phyloP scores from a whole-genome alignment of 1,140 invertebrate species.

The Scaptomyza hsui region DNA sequence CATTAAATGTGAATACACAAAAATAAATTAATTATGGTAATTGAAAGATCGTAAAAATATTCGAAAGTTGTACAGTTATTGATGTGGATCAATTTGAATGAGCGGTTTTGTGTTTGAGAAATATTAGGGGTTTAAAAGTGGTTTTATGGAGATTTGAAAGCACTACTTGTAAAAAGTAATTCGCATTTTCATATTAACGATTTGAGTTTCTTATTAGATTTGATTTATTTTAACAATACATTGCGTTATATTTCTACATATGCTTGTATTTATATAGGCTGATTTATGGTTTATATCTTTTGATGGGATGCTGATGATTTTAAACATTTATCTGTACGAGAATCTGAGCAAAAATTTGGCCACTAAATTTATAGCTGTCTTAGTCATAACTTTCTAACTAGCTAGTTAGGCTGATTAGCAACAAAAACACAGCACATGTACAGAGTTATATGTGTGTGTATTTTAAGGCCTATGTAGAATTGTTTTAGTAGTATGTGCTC shows the following conservation, averaged over 20 bases:
- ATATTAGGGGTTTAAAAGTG: too few species aligned
- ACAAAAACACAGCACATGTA: not conserved
- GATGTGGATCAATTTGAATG: too few species aligned
- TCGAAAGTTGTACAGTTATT: not conserved
- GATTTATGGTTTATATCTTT: constrained; percentile 7
- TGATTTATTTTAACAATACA: constrained; percentile 8
- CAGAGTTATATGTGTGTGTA: not conserved
- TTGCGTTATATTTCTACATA: not conserved
- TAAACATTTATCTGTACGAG: constrained; percentile 27
- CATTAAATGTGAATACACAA: not conserved
- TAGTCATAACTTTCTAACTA: constrained; percentile 45
- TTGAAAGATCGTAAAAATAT: not conserved
- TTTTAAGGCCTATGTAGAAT: not conserved
- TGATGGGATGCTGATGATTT: constrained; percentile 4
- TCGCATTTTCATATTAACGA: not conserved
- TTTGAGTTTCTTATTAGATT: not conserved
- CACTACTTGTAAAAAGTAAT: too few species aligned
- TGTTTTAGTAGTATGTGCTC: constrained; percentile 12
- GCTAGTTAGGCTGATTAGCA: constrained; percentile 33
- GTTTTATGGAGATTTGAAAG: too few species aligned
- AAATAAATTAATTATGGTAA: not conserved
- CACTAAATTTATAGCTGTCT: constrained; percentile 32
- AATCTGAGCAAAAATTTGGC: constrained; percentile 17
- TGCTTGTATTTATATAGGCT: not conserved
- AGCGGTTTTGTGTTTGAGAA: too few species aligned